Evolutionary conservation across 2,797 vertebrate genomes (phyloP).

Genomic region (Gallirallus australis): DNA sequence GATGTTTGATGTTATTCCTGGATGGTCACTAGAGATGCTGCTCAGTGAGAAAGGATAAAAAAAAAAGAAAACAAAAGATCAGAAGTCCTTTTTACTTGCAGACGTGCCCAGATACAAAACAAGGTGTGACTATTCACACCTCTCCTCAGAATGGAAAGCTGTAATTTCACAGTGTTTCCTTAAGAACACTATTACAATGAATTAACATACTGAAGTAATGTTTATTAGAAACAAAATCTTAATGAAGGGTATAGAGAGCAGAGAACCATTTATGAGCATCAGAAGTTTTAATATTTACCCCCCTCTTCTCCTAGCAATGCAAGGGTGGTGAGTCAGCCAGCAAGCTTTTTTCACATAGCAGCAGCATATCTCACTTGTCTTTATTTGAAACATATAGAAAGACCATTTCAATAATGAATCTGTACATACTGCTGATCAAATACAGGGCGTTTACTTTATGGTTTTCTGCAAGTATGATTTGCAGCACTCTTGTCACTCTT

Average conservation of each 20-base stretch:
- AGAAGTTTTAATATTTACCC: background rate
- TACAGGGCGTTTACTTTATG: background rate
- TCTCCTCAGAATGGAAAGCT: background rate
- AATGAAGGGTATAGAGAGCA: background rate
- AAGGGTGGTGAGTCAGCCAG: background rate
- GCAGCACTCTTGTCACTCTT: background rate
- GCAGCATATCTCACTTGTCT: background rate
- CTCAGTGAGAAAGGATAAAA: background rate
- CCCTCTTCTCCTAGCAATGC: background rate
- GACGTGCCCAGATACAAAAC: background rate
- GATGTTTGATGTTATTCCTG: background rate
- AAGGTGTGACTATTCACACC: background rate
- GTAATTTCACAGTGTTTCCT: background rate
- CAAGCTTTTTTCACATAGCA: background rate
- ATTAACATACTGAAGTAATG: background rate
- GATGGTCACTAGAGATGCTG: background rate
- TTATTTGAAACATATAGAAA: background rate
- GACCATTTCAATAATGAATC: background rate
- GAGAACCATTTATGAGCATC: background rate
- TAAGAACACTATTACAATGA: background rate
- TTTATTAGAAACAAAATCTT: conserved; percentile 22
- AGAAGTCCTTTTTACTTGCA: background rate
- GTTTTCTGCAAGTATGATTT: conserved; percentile 38
- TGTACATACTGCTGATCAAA: background rate
- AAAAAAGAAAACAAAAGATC: no score